A percentile compares a stretch with the other conserved stretches of the same genome.
These are phyloP conservation scores for Xanthia togata DNA, from an alignment of 2,888 invertebrate genomes.

Conservation along the genomic window DNA sequence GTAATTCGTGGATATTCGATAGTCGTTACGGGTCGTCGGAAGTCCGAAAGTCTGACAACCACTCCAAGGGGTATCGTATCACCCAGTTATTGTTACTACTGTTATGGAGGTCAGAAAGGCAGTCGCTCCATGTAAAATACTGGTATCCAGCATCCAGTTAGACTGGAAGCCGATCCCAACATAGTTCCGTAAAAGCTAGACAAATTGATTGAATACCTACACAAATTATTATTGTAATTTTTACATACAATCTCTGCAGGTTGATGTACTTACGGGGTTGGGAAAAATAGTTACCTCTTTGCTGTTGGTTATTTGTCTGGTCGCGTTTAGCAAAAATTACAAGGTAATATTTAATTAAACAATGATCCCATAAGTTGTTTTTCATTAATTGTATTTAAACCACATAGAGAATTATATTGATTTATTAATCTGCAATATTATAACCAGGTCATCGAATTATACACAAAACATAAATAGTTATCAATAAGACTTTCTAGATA, in stretches of 20 bases:
- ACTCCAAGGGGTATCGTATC: too few species aligned
- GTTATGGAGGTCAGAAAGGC: too few species aligned
- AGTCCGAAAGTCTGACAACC: too few species aligned
- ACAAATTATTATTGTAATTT: not conserved
- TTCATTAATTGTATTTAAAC: slow-evolving; percentile 10
- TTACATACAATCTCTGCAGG: not conserved
- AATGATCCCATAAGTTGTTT: not conserved
- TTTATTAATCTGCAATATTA: not conserved
- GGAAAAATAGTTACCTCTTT: not conserved
- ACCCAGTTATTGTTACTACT: too few species aligned
- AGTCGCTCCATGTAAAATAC: too few species aligned
- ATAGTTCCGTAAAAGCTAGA: too few species aligned
- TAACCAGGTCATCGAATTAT: slow-evolving; percentile 19
- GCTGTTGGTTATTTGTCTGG: not conserved
- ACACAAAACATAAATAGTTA: slow-evolving; percentile 5
- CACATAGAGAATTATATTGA: not conserved
- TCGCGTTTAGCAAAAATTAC: not conserved
- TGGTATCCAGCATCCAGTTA: too few species aligned
- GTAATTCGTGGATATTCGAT: too few species aligned
- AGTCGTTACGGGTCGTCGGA: too few species aligned
- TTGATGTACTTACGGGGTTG: too few species aligned
- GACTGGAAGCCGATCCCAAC: too few species aligned
- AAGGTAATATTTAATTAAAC: not conserved
- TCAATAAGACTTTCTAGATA: slow-evolving; percentile 1
- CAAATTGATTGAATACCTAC: too few species aligned